Base-by-base conservation (phyloP, 2,797 vertebrate genomes). In the Microctenopoma steveboyesi region DNA sequence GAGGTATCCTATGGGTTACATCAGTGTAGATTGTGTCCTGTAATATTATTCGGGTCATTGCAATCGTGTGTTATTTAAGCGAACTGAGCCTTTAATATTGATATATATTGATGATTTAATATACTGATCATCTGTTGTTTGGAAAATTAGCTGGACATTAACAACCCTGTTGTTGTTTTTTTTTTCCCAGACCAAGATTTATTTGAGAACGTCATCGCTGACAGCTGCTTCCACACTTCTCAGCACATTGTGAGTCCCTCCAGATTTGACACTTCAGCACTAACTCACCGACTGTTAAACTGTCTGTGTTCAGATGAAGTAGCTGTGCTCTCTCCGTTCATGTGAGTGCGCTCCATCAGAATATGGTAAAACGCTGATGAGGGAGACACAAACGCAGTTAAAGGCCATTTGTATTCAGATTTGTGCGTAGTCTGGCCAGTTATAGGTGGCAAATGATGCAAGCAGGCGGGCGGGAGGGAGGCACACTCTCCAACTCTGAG, bases 201-300 rank as follows among this genome's bases (percentile, higher is more conserved):
- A 89, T 93, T 98, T 50, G 96, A 98, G 91, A 92, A 94, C 53
- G 83, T 98, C 58, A 85, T 98, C 73, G 79, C 90, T 74, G 95
- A 97, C 87, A 97, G 96, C 87, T 90, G 86, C 78, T 92, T 94
- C 79, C 93, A 95, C 62, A 93, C 92, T 0, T 93, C 92, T 69
- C 91, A 95, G 57, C 91, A 93, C 63, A 94, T 96, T 79, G 97
- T 98, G 91, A 96, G 96, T 91, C 52, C 39, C 58, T 18, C 22
- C 16, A 64, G 64, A 39, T 72, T 40, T 43, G 15, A 72, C 62
- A 47, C 42, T 57, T 66, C 4, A 69, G 45, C 35, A 39, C 43
- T 62, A 18, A 51, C 65, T 45, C n/a, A 13, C 28, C 25, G 60
- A 42, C 43, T 58, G 56, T 69, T 47, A 51, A 82, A 67, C 16